Evolutionary conservation across 1,140 invertebrate genomes (phyloP).

Genomic region (Drosophila melanica): DNA sequence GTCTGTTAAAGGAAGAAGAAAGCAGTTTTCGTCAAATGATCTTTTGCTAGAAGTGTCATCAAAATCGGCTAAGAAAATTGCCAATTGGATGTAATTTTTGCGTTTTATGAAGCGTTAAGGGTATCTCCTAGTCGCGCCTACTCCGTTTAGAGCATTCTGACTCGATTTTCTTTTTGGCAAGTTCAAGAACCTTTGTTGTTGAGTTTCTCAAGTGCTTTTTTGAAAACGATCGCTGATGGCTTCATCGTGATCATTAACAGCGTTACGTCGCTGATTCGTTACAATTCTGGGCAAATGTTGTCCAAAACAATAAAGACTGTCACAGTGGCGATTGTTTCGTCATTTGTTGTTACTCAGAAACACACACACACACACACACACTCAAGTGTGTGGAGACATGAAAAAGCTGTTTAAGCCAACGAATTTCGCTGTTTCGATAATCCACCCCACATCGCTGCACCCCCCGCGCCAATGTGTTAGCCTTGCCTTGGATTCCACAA

Average conservation of each 20-base stretch:
- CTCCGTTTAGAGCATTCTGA: no score
- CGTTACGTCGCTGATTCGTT: slow-evolving; percentile 34
- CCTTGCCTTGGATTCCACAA: slow-evolving; percentile 74
- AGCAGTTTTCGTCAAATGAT: no score
- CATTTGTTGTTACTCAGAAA: slow-evolving; percentile 33
- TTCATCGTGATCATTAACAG: slow-evolving; percentile 35
- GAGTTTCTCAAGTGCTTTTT: slow-evolving; percentile 41
- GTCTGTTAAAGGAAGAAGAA: no score
- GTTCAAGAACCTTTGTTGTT: slow-evolving; percentile 75
- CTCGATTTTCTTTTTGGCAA: slow-evolving; percentile 23
- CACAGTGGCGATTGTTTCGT: slow-evolving; percentile 33
- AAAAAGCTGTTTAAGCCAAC: slow-evolving; percentile 71
- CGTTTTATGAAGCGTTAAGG: no score
- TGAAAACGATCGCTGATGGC: slow-evolving; percentile 57
- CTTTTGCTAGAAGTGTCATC: no score
- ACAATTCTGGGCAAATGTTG: slow-evolving; percentile 63
- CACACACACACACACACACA: neutral
- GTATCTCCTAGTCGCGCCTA: no score
- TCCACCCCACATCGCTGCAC: slow-evolving; percentile 5
- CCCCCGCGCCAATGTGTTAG: slow-evolving; percentile 8
- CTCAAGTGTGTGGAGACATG: slow-evolving; percentile 8
- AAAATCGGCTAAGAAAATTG: no score
- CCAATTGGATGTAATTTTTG: no score
- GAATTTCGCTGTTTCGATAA: slow-evolving; percentile 67
- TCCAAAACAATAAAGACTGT: slow-evolving; percentile 8